A percentile compares a stretch with the other conserved stretches of the same genome.
phyloP scores from a whole-genome alignment of 2,797 vertebrate species.

The Bovichtus diacanthus region DNA sequence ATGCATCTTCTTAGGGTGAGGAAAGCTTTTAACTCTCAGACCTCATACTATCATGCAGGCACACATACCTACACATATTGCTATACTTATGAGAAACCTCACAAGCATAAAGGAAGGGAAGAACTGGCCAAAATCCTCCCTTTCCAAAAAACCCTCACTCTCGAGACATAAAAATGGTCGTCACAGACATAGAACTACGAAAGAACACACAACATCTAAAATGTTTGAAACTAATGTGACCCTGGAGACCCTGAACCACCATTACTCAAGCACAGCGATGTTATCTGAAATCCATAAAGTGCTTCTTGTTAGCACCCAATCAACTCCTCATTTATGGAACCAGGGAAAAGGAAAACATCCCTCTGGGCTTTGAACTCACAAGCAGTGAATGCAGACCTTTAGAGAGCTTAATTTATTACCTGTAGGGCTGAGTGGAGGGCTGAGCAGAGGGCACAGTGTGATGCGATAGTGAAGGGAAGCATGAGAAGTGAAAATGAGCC shows the following conservation, averaged over 20 bases:
- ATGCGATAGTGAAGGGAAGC: slow-evolving; percentile 16
- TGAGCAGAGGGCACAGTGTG: slow-evolving; percentile 40
- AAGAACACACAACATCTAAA: slow-evolving; percentile 17
- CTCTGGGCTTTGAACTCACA: slow-evolving; percentile 46
- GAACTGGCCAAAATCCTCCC: not conserved
- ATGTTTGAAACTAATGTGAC: slow-evolving; percentile 58
- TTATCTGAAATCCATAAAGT: slow-evolving; percentile 68
- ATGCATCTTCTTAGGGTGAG: slow-evolving; percentile 34
- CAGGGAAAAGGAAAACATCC: slow-evolving; percentile 47
- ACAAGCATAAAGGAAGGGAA: too few relatives aligned
- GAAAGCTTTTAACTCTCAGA: slow-evolving; percentile 37
- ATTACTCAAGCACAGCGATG: slow-evolving; percentile 40
- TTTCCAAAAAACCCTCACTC: not conserved
- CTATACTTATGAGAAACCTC: slow-evolving; percentile 5
- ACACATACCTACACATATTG: not conserved
- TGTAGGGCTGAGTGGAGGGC: slow-evolving; percentile 29
- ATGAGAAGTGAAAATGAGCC: slow-evolving; percentile 52
- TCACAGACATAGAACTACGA: not conserved
- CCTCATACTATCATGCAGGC: slow-evolving; percentile 8
- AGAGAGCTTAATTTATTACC: slow-evolving; percentile 63
- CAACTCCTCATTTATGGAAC: slow-evolving; percentile 57
- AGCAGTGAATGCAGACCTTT: slow-evolving; percentile 52
- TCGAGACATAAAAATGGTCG: not conserved
- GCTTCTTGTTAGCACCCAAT: slow-evolving; percentile 72
- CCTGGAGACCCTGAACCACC: slow-evolving; percentile 36